Evolutionary conservation across 2,113 vertebrate species (phyloP).

Genomic region (Capricornis sumatraensis): DNA sequence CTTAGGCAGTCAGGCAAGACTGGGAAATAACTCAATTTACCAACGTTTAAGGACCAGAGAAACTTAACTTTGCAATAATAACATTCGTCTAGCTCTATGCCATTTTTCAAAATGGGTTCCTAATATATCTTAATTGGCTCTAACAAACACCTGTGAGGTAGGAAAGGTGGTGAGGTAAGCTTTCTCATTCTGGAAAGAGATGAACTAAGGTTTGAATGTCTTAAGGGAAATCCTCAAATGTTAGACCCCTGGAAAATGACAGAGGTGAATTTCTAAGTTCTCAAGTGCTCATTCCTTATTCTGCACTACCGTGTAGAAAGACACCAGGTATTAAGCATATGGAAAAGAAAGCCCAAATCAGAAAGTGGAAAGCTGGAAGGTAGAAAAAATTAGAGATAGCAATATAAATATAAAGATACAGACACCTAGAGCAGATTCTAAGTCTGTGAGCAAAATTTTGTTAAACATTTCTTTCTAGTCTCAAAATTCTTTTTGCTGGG

Average conservation of each 20-base stretch:
- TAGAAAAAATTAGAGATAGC: not conserved
- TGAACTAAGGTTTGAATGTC: not conserved
- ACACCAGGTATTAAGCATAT: not conserved
- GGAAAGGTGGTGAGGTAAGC: not conserved
- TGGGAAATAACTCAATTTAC: not conserved
- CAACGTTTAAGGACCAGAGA: not conserved
- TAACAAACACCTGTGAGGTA: not conserved
- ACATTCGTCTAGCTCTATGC: not conserved
- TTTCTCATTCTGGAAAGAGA: not conserved
- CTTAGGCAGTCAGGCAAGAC: not conserved
- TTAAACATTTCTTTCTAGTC: not conserved
- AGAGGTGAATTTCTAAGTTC: not conserved
- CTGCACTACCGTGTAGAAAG: not conserved
- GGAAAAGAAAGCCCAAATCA: not conserved
- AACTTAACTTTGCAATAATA: not conserved
- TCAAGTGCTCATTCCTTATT: not conserved
- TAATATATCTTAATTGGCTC: not conserved
- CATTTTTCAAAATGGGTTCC: not conserved
- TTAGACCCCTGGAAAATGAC: not conserved
- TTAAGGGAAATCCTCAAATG: not conserved
- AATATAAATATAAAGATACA: not conserved
- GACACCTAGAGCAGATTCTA: not conserved
- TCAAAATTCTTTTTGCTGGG: not conserved
- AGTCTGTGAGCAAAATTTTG: not conserved
- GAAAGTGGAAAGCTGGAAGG: not conserved